Base-by-base conservation (phyloP, 2,888 invertebrate species). In the Crepidodera aurea region DNA sequence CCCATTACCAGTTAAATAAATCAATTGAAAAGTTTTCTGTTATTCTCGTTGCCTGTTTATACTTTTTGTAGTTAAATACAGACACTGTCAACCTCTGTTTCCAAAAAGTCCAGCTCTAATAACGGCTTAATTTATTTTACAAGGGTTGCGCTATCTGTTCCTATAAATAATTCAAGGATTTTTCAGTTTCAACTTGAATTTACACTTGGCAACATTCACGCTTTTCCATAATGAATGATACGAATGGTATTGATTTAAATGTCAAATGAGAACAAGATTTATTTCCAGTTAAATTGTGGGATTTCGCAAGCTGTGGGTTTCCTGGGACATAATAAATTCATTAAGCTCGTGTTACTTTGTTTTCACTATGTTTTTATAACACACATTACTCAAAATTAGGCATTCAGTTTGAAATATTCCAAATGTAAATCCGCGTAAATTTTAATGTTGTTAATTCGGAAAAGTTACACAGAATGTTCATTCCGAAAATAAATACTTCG, bases 181-280 rank as follows among this genome's bases (percentile, higher is more conserved):
- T 58, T 62, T 27, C 58, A 16, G 18, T 61, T 61, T 51, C 40
- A 25, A 46, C 51, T 60, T 39, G 50, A 50, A 48, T 60, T 60
- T 55, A 60, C 55, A 60, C 54, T 60, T 55, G 55, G 60, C 60
- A 60, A 60, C 55, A 60, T 51, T 56, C 55, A 27, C 56, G 44
- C 42, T 40, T 60, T 42, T 56, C 51, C 46, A 61, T 56, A 56
- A 61, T 61, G 51, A 56, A 61, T 61, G 51, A 56, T 61, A 61
- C 55, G 51, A 44, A 29, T 44, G 27, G 61, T 61, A 61, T 61
- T 40, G 61, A 61, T 61, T 61, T 51, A 34, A 34, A 55, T 51
- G 61, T 56, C 61, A 56, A 60, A 55, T 55, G 55, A 50, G 42
- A 55, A 42, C 60, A 51, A 60, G 55, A 61, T 56, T 51, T 61